phyloP scores from a whole-genome alignment of 1,140 invertebrate genomes.

The Drosophila pruinosa region DNA sequence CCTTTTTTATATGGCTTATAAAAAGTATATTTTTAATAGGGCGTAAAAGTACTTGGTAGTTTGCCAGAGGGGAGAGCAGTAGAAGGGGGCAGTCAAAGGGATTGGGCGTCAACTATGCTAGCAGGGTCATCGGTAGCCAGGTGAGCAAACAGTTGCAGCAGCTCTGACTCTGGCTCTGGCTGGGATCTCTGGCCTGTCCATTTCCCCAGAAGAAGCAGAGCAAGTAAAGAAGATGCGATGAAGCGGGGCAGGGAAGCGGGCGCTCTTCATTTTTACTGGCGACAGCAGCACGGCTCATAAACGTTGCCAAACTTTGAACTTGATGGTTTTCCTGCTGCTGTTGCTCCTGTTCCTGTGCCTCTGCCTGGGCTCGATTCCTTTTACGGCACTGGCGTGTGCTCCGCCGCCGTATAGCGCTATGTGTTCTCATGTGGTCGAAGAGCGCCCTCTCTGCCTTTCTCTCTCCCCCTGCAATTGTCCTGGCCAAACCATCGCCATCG shows the following conservation, averaged over 20 bases:
- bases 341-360: not conserved
- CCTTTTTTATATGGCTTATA: slow-evolving; percentile 78
- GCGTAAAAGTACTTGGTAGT: slow-evolving; percentile 80
- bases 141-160: not conserved
- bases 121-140: not conserved
- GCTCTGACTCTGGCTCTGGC: not conserved
- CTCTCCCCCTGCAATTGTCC: not conserved
- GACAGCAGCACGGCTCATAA: slow-evolving; percentile 65
- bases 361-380: slow-evolving; percentile 45
- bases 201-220: not conserved
- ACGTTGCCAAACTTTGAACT: slow-evolving; percentile 78
- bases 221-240: not conserved
- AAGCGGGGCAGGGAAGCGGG: not conserved
- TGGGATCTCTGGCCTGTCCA: slow-evolving; percentile 18
- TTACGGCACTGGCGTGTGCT: slow-evolving; percentile 69
- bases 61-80: slow-evolving; percentile 10
- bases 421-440: slow-evolving; percentile 46
- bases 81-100: not conserved
- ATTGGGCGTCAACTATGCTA: not conserved
- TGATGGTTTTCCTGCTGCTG: slow-evolving; percentile 59
- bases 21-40: slow-evolving; percentile 81
- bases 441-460: not conserved
- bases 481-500: slow-evolving; percentile 5
- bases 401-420: not conserved
- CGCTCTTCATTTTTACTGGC: slow-evolving; percentile 74